phyloP scores from a whole-genome alignment of 2,113 vertebrate species.

The Nothocercus julius region DNA sequence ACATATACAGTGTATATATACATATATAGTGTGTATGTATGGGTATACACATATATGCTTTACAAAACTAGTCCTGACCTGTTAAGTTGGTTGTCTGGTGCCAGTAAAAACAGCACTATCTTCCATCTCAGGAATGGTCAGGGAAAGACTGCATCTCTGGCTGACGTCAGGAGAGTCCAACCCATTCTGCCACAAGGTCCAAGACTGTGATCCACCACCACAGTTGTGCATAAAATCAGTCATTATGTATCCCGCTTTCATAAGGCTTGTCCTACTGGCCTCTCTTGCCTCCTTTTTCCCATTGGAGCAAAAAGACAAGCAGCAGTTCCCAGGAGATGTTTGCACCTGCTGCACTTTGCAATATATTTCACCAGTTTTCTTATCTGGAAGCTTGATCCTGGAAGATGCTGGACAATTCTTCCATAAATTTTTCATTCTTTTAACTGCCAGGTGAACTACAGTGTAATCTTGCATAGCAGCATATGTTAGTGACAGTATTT shows the following conservation, averaged over 20 bases:
- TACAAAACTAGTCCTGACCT: background rate
- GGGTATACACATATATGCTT: background rate
- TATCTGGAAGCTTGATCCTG: background rate
- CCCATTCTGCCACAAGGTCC: background rate
- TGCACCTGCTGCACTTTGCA: fast-evolving
- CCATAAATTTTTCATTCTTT: no score
- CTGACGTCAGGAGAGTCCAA: background rate
- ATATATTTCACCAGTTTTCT: background rate
- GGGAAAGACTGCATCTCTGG: background rate
- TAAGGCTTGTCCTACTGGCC: fast-evolving
- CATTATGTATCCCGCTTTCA: background rate
- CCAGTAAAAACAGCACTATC: background rate
- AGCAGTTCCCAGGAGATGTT: background rate
- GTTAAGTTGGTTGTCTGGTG: background rate
- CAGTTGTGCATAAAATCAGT: background rate
- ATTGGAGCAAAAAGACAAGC: background rate
- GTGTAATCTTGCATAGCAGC: background rate
- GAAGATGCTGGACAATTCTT: background rate
- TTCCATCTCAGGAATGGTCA: background rate
- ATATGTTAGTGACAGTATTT: background rate
- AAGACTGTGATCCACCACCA: background rate
- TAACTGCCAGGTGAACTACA: background rate
- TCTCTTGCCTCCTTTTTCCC: background rate
- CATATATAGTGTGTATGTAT: no score
- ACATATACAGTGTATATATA: background rate